Conservation (phyloP, 2,888 invertebrate species). For the Eristalis pertinax region DNA sequence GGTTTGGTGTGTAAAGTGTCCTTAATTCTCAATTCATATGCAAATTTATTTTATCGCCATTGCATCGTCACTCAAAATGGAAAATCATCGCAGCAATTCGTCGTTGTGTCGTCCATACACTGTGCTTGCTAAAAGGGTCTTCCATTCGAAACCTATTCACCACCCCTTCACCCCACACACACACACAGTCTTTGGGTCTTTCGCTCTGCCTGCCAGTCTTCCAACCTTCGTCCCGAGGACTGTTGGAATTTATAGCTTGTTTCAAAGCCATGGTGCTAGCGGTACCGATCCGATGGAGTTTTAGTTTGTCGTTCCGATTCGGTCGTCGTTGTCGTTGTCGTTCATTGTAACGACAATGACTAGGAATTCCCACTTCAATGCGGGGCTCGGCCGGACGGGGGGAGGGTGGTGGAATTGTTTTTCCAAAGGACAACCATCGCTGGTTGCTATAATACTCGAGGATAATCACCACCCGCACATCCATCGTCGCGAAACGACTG, state of each 20-base stretch:
- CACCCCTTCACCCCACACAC: not conserved
- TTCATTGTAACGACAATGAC: constrained; percentile 48
- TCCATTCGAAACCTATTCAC: not conserved
- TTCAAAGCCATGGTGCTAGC: constrained; percentile 34
- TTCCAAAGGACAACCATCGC: constrained; percentile 35
- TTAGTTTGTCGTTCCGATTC: constrained; percentile 65
- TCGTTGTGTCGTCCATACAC: constrained; percentile 60
- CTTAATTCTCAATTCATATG: constrained; percentile 82
- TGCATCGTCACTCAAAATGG: constrained; percentile 74
- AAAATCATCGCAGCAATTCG: constrained; percentile 72
- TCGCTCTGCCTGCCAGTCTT: not conserved
- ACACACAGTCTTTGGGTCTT: not conserved
- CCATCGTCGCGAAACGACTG: not conserved
- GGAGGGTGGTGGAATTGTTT: constrained; percentile 38
- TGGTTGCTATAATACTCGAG: constrained; percentile 66
- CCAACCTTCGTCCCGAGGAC: not conserved
- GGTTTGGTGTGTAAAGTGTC: constrained; percentile 79
- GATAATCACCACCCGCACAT: constrained; percentile 65
- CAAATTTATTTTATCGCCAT: constrained; percentile 81
- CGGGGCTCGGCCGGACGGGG: not conserved
- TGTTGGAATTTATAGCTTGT: constrained; percentile 67
- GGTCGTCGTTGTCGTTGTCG: constrained; percentile 15
- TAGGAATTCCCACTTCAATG: constrained; percentile 42
- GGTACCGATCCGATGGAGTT: constrained; percentile 19
- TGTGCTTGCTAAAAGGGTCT: constrained; percentile 36